Conservation (phyloP, 2,113 vertebrate genomes). For the Malaclemys terrapin region DNA sequence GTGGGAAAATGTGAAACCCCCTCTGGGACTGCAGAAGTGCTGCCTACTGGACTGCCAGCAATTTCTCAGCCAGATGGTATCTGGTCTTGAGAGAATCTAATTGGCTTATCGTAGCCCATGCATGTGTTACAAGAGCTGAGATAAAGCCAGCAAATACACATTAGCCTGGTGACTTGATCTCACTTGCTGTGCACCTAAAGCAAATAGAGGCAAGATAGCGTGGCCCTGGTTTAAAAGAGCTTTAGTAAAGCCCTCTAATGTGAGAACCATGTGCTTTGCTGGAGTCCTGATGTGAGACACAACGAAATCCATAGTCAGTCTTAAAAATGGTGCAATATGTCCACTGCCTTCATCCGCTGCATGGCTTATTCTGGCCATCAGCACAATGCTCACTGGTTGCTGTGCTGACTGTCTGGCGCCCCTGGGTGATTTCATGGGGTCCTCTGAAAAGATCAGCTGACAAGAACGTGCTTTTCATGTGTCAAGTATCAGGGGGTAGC, state of each 20-base stretch:
- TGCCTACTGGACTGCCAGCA: slow-evolving; percentile 22
- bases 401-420: not conserved
- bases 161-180: slow-evolving; percentile 39
- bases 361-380: rapidly evolving
- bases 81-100: slow-evolving; percentile 37
- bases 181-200: not conserved
- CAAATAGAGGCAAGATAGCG: not conserved
- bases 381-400: not conserved
- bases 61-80: slow-evolving; percentile 44
- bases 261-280: not conserved
- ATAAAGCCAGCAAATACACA: not conserved
- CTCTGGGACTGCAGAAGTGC: not conserved
- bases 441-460: not conserved
- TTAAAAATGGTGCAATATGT: not conserved
- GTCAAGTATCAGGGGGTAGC: too few relatives aligned
- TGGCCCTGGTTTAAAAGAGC: not conserved
- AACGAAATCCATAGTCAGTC: rapidly evolving
- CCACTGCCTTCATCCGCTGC: rapidly evolving
- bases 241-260: rapidly evolving
- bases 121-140: not conserved
- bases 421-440: not conserved
- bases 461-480: not conserved
- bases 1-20: not conserved
- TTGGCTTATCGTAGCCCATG: slow-evolving; percentile 26
- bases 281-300: not conserved